Evolutionary conservation across 1,140 invertebrate species (phyloP).

Genomic region (Penaeus indicus): DNA sequence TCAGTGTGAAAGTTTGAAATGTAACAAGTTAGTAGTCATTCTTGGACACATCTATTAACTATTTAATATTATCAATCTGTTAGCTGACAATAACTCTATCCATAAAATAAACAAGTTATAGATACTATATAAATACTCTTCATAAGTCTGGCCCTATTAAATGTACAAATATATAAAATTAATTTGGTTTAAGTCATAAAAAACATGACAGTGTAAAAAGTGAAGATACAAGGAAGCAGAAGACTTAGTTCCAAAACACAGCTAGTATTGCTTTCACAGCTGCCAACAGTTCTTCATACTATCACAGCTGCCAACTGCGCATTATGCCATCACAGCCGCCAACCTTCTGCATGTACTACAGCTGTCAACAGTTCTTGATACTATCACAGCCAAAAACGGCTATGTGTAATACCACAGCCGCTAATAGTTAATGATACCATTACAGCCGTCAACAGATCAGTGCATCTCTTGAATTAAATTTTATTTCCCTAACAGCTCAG

Average conservation of each 20-base stretch:
- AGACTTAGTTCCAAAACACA: constrained; percentile 50
- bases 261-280: constrained; percentile 50
- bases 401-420: too few relatives aligned
- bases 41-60: constrained; percentile 49
- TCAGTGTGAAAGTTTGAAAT: constrained; percentile 54
- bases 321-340: constrained; percentile 23
- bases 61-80: constrained; percentile 57
- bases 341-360: too few relatives aligned
- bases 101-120: constrained; percentile 56
- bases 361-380: too few relatives aligned
- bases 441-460: too few relatives aligned
- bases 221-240: constrained; percentile 33
- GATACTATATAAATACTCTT: constrained; percentile 62
- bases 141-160: constrained; percentile 57
- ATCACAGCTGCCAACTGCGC: constrained; percentile 45
- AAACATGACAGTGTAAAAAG: constrained; percentile 51
- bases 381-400: too few relatives aligned
- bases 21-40: constrained; percentile 60
- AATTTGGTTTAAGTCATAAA: constrained; percentile 58
- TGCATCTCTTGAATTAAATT: too few relatives aligned
- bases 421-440: too few relatives aligned
- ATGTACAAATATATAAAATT: constrained; percentile 63
- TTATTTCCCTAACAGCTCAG: too few relatives aligned
- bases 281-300: constrained; percentile 45
- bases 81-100: constrained; percentile 52